These are phyloP conservation scores for Corydoras sp. DNA, from an alignment of 2,113 vertebrate species.

Conservation along the genomic window DNA sequence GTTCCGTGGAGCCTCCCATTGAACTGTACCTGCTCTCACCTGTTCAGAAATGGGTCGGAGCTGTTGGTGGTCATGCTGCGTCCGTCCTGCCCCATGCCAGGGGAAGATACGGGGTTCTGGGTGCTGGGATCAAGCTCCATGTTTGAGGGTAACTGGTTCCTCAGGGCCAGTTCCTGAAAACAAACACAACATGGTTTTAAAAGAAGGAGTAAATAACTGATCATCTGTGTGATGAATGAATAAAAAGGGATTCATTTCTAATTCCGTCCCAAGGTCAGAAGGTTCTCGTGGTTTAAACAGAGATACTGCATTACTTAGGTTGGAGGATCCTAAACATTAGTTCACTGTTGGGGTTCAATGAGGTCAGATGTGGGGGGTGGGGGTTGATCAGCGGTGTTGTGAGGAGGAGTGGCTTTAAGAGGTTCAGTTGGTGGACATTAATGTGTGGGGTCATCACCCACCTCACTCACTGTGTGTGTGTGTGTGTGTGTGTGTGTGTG, in stretches of 20 bases:
- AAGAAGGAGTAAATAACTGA: background rate
- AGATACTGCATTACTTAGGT: too few relatives aligned
- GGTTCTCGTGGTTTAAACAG: too few relatives aligned
- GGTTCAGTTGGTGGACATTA: constrained; percentile 15
- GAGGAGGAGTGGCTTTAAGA: constrained; percentile 37
- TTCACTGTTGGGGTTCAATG: too few relatives aligned
- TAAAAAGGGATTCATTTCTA: too few relatives aligned
- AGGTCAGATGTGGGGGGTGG: too few relatives aligned
- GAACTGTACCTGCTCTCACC: constrained; percentile 37
- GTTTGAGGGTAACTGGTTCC: constrained; percentile 85
- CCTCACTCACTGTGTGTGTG: constrained; percentile 24
- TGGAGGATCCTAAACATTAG: too few relatives aligned
- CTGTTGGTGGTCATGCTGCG: constrained; percentile 98
- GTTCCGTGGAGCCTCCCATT: too few relatives aligned
- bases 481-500: constrained; percentile 17
- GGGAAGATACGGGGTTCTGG: constrained; percentile 87
- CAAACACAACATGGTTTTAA: background rate
- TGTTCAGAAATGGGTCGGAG: constrained; percentile 98
- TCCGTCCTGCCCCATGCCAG: constrained; percentile 89
- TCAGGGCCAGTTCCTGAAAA: constrained; percentile 86
- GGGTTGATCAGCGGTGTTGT: too few relatives aligned
- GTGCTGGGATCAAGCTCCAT: constrained; percentile 91
- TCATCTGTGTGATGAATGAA: too few relatives aligned
- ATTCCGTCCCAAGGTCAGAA: too few relatives aligned
- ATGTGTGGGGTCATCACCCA: constrained; percentile 23